A percentile compares a stretch with the other conserved stretches of the same genome.
Conservation (phyloP, 1,140 invertebrate species). For the Melanaphis sacchari region DNA sequence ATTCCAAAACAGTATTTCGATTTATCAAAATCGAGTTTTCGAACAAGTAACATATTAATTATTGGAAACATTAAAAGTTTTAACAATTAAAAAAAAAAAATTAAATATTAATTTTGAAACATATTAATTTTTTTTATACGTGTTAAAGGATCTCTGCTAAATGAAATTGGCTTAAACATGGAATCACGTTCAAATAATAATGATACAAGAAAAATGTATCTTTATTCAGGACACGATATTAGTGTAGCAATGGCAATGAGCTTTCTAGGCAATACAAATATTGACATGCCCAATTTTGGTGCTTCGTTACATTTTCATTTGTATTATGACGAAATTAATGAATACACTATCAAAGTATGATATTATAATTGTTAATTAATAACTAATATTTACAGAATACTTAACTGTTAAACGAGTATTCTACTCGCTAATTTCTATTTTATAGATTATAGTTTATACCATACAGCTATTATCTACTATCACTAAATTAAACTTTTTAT, state of each 20-base stretch:
- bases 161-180: conserved; percentile 18
- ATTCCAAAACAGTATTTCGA: too few relatives aligned
- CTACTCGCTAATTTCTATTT: too few relatives aligned
- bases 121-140: neutral
- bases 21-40: too few relatives aligned
- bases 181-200: neutral
- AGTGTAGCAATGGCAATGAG: neutral
- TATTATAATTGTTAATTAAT: neutral
- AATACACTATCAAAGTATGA: conserved; percentile 32
- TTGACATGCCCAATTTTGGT: neutral
- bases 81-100: too few relatives aligned
- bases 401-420: too few relatives aligned
- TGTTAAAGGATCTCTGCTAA: conserved; percentile 21
- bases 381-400: too few relatives aligned
- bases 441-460: too few relatives aligned
- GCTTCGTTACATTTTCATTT: conserved; percentile 47
- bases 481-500: neutral
- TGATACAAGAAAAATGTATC: conserved; percentile 34
- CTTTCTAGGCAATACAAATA: neutral
- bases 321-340: neutral
- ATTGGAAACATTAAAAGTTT: too few relatives aligned
- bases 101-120: neutral
- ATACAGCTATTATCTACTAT: neutral
- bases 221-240: conserved; percentile 41
- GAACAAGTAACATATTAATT: too few relatives aligned